Evolutionary conservation across 35 echinoderm and acorn worm genomes (phyloP).

Genomic region (Nesometra sesokonis): DNA sequence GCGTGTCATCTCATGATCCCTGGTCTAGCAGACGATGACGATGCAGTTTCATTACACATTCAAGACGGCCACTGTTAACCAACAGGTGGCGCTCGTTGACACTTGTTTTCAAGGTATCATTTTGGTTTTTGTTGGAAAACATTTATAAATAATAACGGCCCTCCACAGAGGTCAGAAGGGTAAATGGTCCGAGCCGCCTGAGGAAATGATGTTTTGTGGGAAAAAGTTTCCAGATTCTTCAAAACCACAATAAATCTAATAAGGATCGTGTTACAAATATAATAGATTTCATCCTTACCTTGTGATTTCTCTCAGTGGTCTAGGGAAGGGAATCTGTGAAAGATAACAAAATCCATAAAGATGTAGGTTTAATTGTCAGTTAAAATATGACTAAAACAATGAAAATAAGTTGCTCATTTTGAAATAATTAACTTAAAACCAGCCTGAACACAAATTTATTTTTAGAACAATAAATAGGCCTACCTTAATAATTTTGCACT

Average conservation of each 20-base stretch:
- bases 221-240: not conserved
- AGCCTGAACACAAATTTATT: too few relatives aligned
- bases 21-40: not conserved
- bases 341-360: not conserved
- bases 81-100: not conserved
- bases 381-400: too few relatives aligned
- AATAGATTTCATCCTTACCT: constrained; percentile 36
- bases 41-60: not conserved
- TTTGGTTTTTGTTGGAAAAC: not conserved
- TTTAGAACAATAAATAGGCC: too few relatives aligned
- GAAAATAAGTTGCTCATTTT: too few relatives aligned
- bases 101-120: not conserved
- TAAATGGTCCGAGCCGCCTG: not conserved
- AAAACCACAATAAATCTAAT: not conserved
- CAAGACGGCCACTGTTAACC: not conserved
- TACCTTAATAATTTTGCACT: too few relatives aligned
- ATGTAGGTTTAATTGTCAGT: too few relatives aligned
- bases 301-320: constrained; percentile 66
- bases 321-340: constrained; percentile 84
- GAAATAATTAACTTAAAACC: too few relatives aligned
- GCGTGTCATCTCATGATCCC: not conserved
- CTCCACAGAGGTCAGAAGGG: not conserved
- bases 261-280: not conserved
- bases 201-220: not conserved
- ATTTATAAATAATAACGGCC: not conserved